Percentiles rank a stretch among this genome's conserved stretches.
Conservation (phyloP, 2,113 vertebrate species). For the Neofelis nebulosa region DNA sequence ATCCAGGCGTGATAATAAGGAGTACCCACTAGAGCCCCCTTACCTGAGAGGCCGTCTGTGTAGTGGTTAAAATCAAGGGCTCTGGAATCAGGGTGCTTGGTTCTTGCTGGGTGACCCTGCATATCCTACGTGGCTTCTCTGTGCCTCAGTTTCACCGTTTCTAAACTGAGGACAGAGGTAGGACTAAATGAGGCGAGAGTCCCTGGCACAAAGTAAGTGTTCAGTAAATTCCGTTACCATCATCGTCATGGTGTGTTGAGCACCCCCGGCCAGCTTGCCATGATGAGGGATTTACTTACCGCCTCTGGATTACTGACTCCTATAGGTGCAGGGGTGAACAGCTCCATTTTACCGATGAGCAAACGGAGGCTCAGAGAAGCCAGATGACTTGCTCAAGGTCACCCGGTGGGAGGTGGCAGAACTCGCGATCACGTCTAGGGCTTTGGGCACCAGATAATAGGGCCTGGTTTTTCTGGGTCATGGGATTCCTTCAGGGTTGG, state of each 20-base stretch:
- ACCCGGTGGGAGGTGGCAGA: background rate
- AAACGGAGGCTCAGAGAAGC: background rate
- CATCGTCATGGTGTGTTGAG: background rate
- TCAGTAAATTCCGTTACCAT: background rate
- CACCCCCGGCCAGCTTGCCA: background rate
- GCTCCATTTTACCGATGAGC: background rate
- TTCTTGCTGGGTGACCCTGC: background rate
- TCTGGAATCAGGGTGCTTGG: background rate
- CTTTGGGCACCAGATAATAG: background rate
- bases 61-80: background rate
- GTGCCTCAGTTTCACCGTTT: background rate
- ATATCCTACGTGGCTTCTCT: background rate
- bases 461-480: background rate
- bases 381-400: background rate
- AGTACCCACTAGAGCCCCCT: background rate
- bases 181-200: background rate
- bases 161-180: background rate
- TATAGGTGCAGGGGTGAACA: accelerated
- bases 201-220: background rate
- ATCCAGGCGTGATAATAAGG: background rate
- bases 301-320: background rate
- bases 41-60: background rate
- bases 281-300: accelerated
- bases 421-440: background rate
- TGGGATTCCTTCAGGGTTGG: background rate